Percentiles rank a stretch among this genome's conserved stretches.
Conservation (phyloP, 2,888 invertebrate genomes). For the Ichneumoninae sp. region DNA sequence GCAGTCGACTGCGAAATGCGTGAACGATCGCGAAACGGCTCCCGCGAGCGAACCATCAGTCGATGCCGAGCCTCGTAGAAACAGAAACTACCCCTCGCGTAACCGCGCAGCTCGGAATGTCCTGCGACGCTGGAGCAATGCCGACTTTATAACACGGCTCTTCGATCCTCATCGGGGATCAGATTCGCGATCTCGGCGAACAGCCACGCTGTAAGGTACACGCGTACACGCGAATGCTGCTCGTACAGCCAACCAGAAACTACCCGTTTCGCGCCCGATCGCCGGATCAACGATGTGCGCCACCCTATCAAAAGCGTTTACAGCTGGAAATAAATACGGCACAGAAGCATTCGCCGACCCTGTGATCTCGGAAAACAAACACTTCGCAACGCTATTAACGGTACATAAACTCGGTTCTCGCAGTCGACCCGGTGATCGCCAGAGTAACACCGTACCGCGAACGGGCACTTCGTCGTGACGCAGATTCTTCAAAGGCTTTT, state of each 20-base stretch:
- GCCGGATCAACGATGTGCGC: conserved; percentile 16
- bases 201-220: not conserved
- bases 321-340: conserved; percentile 40
- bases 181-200: not conserved
- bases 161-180: conserved; percentile 14
- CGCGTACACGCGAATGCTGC: not conserved
- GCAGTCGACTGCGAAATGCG: conserved; percentile 34
- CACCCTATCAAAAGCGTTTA: conserved; percentile 48
- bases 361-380: conserved; percentile 21
- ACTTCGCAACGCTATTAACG: conserved; percentile 31
- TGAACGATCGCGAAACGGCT: conserved; percentile 27
- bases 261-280: conserved; percentile 25
- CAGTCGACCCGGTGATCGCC: not conserved
- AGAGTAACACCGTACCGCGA: not conserved
- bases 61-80: conserved; percentile 2
- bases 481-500: not conserved
- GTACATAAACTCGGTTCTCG: conserved; percentile 3
- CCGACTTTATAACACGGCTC: conserved; percentile 30
- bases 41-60: not conserved
- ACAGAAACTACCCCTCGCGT: conserved; percentile 1
- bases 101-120: conserved; percentile 12
- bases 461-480: conserved; percentile 7
- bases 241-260: conserved; percentile 34
- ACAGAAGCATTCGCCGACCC: not conserved
- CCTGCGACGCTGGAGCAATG: not conserved